Evolutionary conservation across 2,797 vertebrate species (phyloP).

Genomic region (Hippopotamyrus pictus): DNA sequence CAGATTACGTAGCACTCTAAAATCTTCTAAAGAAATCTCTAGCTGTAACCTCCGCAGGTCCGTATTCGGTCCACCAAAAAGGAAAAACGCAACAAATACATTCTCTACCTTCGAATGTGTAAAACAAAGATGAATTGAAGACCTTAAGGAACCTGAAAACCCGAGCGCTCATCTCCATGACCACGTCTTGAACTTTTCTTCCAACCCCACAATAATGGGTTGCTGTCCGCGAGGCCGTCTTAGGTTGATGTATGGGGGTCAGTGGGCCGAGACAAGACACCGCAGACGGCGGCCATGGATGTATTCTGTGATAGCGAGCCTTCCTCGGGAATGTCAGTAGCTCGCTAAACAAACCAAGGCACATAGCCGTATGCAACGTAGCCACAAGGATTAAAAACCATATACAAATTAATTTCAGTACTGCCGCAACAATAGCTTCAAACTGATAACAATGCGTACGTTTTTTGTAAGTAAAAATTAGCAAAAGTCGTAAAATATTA

Average conservation of each 20-base stretch:
- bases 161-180: constrained; percentile 84
- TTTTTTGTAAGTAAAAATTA: background rate
- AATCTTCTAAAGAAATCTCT: background rate
- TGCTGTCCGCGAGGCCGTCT: constrained; percentile 78
- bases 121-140: constrained; percentile 78
- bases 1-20: background rate
- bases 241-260: constrained; percentile 89
- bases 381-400: background rate
- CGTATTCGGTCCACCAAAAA: background rate
- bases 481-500: background rate
- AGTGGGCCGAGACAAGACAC: constrained; percentile 68
- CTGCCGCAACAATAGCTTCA: background rate
- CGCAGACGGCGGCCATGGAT: constrained; percentile 65
- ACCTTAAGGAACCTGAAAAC: constrained; percentile 84
- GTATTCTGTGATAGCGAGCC: constrained; percentile 55
- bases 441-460: background rate
- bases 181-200: constrained; percentile 83
- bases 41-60: background rate
- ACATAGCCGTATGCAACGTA: background rate
- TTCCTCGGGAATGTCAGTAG: constrained; percentile 37
- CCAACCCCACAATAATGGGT: constrained; percentile 86
- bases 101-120: constrained; percentile 41
- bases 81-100: constrained; percentile 36
- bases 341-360: constrained; percentile 41
- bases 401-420: background rate